Conservation (phyloP, 2,888 invertebrate genomes). For the Acrobasis repandana region DNA sequence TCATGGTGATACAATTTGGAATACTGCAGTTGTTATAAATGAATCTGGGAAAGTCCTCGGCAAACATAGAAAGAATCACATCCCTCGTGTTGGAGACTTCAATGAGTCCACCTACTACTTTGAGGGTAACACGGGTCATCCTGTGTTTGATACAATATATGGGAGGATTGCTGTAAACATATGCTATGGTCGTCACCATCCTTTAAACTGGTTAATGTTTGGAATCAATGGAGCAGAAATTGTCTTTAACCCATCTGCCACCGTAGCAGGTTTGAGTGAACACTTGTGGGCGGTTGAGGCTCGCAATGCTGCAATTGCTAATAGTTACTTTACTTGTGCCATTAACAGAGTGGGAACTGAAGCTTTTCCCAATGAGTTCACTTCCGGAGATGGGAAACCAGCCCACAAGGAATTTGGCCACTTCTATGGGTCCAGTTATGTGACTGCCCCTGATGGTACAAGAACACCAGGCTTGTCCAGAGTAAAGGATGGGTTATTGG, state of each 20-base stretch:
- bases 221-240: slow-evolving; percentile 99
- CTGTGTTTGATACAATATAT: slow-evolving; percentile 94
- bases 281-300: slow-evolving; percentile 98
- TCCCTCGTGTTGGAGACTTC: slow-evolving; percentile 98
- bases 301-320: slow-evolving; percentile 97
- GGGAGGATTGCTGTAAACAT: slow-evolving; percentile 97
- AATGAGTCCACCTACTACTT: slow-evolving; percentile 99
- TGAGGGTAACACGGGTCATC: slow-evolving; percentile 98
- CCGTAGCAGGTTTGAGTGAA: slow-evolving; percentile 91
- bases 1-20: slow-evolving; percentile 96
- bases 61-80: slow-evolving; percentile 98
- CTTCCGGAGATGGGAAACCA: slow-evolving; percentile 85
- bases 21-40: slow-evolving; percentile 96
- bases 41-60: slow-evolving; percentile 93
- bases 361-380: slow-evolving; percentile 85
- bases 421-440: slow-evolving; percentile 98
- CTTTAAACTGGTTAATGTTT: slow-evolving; percentile 99
- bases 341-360: slow-evolving; percentile 98
- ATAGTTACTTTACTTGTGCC: slow-evolving; percentile 96
- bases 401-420: slow-evolving; percentile 96
- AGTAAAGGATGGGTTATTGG: slow-evolving; percentile 91
- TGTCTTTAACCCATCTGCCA: slow-evolving; percentile 99
- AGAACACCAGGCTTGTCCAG: slow-evolving; percentile 94
- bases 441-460: slow-evolving; percentile 96
- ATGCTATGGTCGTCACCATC: slow-evolving; percentile 99